A percentile compares a stretch with the other conserved stretches of the same genome.
Conservation (phyloP, 2,797 vertebrate genomes). For the Eremophila alpestris region DNA sequence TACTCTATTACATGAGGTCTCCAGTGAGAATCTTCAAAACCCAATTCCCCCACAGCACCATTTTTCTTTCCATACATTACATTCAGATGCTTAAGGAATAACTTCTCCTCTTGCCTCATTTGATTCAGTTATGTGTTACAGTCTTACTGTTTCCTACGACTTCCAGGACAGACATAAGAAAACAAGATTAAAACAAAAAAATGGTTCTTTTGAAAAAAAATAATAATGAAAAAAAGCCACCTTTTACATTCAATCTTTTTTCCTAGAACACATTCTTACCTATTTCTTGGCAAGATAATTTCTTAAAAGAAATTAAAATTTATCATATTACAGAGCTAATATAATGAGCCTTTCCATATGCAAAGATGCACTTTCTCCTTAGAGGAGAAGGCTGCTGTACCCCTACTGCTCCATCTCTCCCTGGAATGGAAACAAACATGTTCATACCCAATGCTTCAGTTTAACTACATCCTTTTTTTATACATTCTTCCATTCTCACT, state of each 20-base stretch:
- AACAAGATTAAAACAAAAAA: not conserved
- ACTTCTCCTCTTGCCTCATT: not conserved
- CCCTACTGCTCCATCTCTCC: not conserved
- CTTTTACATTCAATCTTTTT: not conserved
- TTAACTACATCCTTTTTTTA: not conserved
- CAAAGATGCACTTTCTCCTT: not conserved
- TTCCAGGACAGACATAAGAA: not conserved
- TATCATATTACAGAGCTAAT: not conserved
- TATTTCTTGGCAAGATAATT: not conserved
- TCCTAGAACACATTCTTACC: not conserved
- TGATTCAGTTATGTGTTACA: not conserved
- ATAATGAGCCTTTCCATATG: not conserved
- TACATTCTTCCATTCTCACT: not conserved
- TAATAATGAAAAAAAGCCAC: not conserved
- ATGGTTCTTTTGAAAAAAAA: not conserved
- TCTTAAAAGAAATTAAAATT: not conserved
- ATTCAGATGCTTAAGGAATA: not conserved
- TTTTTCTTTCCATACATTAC: not conserved
- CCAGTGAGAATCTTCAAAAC: not conserved
- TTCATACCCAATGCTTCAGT: not conserved
- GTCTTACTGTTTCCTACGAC: not conserved
- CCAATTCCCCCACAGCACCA: not conserved
- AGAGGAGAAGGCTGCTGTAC: not conserved
- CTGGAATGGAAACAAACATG: not conserved
- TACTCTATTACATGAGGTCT: not conserved